A percentile compares a stretch with the other conserved stretches of the same genome.
phyloP scores from a whole-genome alignment of 2,888 invertebrate species.

The Aphodius granarius region DNA sequence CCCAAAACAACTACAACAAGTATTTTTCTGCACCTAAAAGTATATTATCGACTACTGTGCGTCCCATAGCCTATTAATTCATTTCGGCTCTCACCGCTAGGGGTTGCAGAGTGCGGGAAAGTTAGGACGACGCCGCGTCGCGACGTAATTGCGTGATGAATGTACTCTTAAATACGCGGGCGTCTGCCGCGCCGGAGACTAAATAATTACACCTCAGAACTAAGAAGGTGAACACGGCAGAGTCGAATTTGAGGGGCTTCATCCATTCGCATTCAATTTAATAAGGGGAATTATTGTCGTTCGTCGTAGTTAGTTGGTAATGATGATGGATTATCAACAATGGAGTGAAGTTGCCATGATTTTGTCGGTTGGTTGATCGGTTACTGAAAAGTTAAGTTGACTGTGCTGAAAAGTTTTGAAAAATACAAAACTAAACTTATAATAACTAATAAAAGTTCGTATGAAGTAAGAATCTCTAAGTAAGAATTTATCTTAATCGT shows the following conservation, averaged over 20 bases:
- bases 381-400: neutral
- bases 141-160: constrained; percentile 43
- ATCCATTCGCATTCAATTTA: constrained; percentile 37
- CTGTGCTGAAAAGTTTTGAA: no score
- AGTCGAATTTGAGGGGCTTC: neutral
- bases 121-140: constrained; percentile 17
- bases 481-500: no score
- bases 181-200: constrained; percentile 41
- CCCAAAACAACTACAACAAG: no score
- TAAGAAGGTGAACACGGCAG: constrained; percentile 26
- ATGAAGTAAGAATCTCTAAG: no score
- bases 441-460: no score
- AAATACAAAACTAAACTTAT: no score
- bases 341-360: neutral
- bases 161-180: constrained; percentile 42
- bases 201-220: constrained; percentile 47
- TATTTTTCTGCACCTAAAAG: no score
- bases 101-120: constrained; percentile 8
- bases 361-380: neutral
- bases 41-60: no score
- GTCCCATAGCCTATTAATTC: constrained; percentile 21
- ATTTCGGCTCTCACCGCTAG: constrained; percentile 8
- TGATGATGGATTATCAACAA: constrained; percentile 43
- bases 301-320: constrained; percentile 39
- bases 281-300: constrained; percentile 37